Base-by-base conservation (phyloP, 2,888 invertebrate species). In the Thysanoteuthis rhombus region DNA sequence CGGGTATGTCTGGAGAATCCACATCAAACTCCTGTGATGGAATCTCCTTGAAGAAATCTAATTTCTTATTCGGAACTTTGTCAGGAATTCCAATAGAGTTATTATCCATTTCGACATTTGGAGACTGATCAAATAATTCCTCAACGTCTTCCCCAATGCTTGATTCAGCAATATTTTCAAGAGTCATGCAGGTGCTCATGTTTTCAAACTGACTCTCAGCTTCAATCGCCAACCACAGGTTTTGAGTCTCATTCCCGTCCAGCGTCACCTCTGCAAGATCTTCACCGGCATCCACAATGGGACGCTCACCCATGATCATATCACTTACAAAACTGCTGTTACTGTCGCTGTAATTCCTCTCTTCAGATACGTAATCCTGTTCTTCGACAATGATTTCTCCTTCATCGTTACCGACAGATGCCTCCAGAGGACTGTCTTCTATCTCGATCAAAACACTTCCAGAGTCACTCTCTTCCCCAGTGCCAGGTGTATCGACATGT, bases 281-380 rank as follows among this genome's bases (percentile, higher is more conserved):
- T 92, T 92, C 92, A n/a, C 92, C 92, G 32, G 92, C 92, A 92
- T 92, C 92, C 40, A 92, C 92, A 42, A 92, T 92, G 19, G 92
- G 92, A 92, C 92, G 92, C 32, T 40, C 92, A 1, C 92, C 92
- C 39, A 92, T 92, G n/a, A 92, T 92, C n/a, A 45, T 45, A 42
- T 92, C 92, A 32, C 45, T 92, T 32, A 45, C 45, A 45, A 92
- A 92, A 92, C 40, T 40, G n/a, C 42, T 40, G 32, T 40, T n/a
- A 16, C 45, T 45, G 32, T 92, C 92, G 22, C 45, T 40, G 40
- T 92, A 92, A 45, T 40, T 92, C 32, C 92, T 92, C 40, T 92
- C 92, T n/a, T 92, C 92, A 10, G 92, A 45, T 22, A n/a, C 42
- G 5, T 92, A 92, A 42, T 92, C 92, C 40, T 42, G 92, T 10